These are phyloP conservation scores for Aleiodes testaceus DNA, from an alignment of 2,888 invertebrate genomes.

Conservation along the genomic window DNA sequence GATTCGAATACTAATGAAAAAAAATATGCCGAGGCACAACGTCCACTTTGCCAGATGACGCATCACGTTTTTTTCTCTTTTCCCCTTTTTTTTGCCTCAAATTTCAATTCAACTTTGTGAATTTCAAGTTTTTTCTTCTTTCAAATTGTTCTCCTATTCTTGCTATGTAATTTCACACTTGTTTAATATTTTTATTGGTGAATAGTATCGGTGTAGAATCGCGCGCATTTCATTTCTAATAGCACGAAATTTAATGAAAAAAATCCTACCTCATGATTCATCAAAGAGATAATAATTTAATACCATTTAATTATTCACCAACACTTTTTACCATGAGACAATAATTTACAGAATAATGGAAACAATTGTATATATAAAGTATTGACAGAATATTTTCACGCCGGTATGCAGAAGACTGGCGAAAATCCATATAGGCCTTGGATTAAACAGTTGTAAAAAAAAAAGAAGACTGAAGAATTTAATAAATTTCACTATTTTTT, in stretches of 20 bases:
- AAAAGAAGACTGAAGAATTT: too few relatives aligned
- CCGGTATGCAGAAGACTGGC: conserved; percentile 16
- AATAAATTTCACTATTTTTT: too few relatives aligned
- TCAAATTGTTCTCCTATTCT: not conserved
- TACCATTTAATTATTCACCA: too few relatives aligned
- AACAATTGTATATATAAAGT: not conserved
- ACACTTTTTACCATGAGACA: not conserved
- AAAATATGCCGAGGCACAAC: conserved; percentile 62
- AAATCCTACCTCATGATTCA: too few relatives aligned
- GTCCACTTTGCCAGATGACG: conserved; percentile 50
- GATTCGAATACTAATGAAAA: conserved; percentile 73
- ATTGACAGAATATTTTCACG: conserved; percentile 26
- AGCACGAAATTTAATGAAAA: too few relatives aligned
- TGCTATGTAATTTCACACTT: too few relatives aligned
- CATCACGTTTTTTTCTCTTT: conserved; percentile 38
- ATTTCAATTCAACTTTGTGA: not conserved
- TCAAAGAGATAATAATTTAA: too few relatives aligned
- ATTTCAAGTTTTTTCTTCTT: not conserved
- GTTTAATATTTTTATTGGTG: too few relatives aligned
- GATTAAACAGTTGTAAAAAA: not conserved
- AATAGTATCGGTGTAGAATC: too few relatives aligned
- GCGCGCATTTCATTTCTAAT: too few relatives aligned
- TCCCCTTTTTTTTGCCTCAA: conserved; percentile 16
- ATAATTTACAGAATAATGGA: not conserved
- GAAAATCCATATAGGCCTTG: conserved; percentile 24